Conservation (phyloP, 2,888 invertebrate genomes). For the Tenthredo distinguenda region DNA sequence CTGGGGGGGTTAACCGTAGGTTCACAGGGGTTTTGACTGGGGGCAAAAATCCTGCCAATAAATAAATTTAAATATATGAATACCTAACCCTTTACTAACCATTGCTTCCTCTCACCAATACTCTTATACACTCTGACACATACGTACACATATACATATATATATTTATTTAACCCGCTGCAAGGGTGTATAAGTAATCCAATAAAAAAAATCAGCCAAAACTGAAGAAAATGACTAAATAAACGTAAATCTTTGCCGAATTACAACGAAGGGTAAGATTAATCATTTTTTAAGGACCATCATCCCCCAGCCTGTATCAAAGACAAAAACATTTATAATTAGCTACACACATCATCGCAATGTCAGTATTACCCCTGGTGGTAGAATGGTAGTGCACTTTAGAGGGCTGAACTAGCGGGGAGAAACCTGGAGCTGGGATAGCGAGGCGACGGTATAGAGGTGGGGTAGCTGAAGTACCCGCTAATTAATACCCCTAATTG, state of each 20-base stretch:
- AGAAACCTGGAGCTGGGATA: background rate
- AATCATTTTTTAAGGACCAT: background rate
- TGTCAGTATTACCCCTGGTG: constrained; percentile 71
- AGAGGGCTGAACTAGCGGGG: constrained; percentile 55
- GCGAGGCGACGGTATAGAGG: constrained; percentile 8
- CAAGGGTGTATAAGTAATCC: background rate
- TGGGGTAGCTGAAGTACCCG: constrained; percentile 68
- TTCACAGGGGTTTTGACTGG: constrained; percentile 52
- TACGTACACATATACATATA: background rate
- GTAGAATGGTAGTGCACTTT: constrained; percentile 69
- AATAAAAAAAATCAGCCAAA: background rate
- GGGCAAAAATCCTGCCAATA: constrained; percentile 75
- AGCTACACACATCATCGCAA: constrained; percentile 72
- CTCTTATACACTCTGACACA: background rate
- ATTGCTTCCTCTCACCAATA: background rate
- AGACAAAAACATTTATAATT: constrained; percentile 76
- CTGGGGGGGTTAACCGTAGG: constrained; percentile 47
- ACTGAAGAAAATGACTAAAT: background rate
- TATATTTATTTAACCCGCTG: background rate
- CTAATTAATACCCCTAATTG: constrained; percentile 78
- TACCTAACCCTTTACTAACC: constrained; percentile 66
- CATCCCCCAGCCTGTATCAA: constrained; percentile 56
- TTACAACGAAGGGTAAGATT: background rate
- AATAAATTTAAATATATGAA: constrained; percentile 77
- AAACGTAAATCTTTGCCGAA: background rate